phyloP scores from a whole-genome alignment of 2,113 vertebrate species.

The Zingel zingel region DNA sequence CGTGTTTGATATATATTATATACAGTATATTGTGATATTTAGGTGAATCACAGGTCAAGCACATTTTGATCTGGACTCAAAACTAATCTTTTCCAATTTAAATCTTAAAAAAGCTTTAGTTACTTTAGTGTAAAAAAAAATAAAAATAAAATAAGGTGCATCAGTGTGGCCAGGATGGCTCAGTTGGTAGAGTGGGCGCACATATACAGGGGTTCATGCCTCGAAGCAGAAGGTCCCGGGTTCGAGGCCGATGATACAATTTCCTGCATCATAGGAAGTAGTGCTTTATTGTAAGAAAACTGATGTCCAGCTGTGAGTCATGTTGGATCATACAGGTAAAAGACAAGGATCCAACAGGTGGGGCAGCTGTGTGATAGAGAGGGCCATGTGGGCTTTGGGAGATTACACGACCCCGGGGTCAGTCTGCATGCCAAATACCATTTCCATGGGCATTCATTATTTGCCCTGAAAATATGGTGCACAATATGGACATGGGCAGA shows the following conservation, averaged over 20 bases:
- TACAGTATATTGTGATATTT: conserved; percentile 3
- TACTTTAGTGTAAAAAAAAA: not conserved
- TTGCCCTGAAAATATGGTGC: conserved; percentile 58
- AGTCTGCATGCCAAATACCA: conserved; percentile 47
- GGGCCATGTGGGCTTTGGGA: conserved; percentile 10
- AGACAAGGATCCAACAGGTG: conserved; percentile 16
- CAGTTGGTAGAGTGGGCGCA: too few species aligned
- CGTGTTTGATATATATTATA: not conserved
- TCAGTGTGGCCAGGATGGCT: not conserved
- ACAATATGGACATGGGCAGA: conserved; percentile 49
- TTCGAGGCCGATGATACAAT: too few species aligned
- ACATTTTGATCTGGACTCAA: not conserved
- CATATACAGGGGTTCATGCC: too few species aligned
- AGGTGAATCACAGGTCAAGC: conserved; percentile 3
- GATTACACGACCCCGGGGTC: conserved; percentile 45
- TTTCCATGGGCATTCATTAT: conserved; percentile 57
- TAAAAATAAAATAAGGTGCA: not conserved
- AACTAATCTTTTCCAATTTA: not conserved
- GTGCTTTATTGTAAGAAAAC: not conserved
- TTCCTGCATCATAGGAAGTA: not conserved
- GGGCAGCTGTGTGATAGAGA: not conserved
- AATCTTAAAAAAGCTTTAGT: not conserved
- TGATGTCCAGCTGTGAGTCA: not conserved
- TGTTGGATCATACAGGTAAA: conserved; percentile 6
- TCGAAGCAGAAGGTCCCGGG: too few species aligned